Conservation (phyloP, 2,113 vertebrate genomes). For the Oriolus oriolus region DNA sequence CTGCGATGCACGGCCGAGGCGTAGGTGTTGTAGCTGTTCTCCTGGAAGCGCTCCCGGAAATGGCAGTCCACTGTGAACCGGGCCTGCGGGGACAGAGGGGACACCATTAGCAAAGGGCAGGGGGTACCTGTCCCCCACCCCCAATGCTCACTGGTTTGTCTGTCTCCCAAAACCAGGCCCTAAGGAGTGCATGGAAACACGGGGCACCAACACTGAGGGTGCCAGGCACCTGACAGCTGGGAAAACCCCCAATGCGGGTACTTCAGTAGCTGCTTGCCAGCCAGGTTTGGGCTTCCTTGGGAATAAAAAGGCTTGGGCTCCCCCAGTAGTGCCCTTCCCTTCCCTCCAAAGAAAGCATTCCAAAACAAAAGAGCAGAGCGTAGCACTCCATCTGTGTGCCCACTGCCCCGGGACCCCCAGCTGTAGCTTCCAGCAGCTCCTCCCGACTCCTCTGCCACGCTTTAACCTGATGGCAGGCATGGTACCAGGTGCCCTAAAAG, state of each 20-base stretch:
- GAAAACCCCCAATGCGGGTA: fast-evolving
- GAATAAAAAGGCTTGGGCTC: not conserved
- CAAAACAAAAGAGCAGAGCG: not conserved
- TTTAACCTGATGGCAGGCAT: fast-evolving
- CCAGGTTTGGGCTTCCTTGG: not conserved
- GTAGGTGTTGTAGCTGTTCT: conserved; percentile 98
- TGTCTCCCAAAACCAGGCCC: not conserved
- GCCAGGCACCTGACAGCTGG: fast-evolving
- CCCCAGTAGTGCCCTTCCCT: not conserved
- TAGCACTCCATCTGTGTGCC: not conserved
- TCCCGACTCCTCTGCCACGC: fast-evolving
- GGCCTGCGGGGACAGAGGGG: conserved; percentile 61
- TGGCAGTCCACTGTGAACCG: conserved; percentile 90
- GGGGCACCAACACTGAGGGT: fast-evolving
- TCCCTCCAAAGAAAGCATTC: too few species aligned
- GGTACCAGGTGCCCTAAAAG: not conserved
- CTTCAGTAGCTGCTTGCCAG: not conserved
- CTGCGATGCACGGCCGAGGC: conserved; percentile 86
- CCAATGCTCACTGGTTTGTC: fast-evolving
- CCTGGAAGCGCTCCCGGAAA: conserved; percentile 95
- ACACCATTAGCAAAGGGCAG: fast-evolving
- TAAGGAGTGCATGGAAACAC: fast-evolving
- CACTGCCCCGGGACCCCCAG: fast-evolving
- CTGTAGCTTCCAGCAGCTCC: not conserved
- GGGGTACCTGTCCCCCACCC: fast-evolving